Conservation (phyloP, 2,797 vertebrate species). For the Anabacerthia variegaticeps region DNA sequence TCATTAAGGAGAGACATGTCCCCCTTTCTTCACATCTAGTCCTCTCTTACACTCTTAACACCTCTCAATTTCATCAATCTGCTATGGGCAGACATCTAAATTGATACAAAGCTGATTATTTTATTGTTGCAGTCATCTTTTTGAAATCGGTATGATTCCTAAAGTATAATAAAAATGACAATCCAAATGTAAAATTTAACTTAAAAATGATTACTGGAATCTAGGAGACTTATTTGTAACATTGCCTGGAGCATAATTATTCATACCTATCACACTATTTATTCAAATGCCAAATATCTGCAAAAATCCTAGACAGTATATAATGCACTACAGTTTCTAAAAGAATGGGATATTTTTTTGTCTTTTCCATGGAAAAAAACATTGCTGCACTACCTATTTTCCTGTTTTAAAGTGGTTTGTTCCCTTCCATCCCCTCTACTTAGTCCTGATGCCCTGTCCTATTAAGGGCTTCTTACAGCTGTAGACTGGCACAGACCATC, state of each 20-base stretch:
- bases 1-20: background rate
- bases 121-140: background rate
- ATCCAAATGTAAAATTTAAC: background rate
- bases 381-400: background rate
- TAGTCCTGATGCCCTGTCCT: background rate
- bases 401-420: background rate
- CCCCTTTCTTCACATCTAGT: background rate
- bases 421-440: background rate
- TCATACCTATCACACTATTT: background rate
- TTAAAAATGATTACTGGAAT: background rate
- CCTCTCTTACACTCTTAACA: background rate
- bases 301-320: background rate
- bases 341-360: fast-evolving
- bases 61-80: background rate
- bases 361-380: background rate
- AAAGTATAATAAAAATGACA: background rate
- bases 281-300: background rate
- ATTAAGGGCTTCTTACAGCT: background rate
- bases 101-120: background rate
- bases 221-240: background rate
- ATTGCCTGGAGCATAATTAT: background rate
- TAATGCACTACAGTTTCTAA: background rate
- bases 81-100: background rate
- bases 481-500: background rate
- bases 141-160: background rate